A percentile compares a stretch with the other conserved stretches of the same genome.
Evolutionary conservation across 2,113 vertebrate species (phyloP).

Genomic region (Mastomys natalensis): DNA sequence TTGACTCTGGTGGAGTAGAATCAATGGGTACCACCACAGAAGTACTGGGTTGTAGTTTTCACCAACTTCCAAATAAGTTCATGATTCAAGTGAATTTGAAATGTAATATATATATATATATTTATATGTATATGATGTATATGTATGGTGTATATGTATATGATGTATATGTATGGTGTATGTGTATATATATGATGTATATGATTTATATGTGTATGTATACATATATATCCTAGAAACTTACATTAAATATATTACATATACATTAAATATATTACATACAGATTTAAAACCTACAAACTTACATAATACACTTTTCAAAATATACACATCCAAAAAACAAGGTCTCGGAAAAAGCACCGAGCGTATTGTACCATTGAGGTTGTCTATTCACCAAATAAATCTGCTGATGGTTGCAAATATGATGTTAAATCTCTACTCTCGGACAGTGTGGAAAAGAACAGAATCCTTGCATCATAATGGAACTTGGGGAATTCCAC

Average conservation of each 20-base stretch:
- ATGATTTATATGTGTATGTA: too few relatives aligned
- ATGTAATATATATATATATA: not conserved
- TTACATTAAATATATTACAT: too few relatives aligned
- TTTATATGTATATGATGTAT: too few relatives aligned
- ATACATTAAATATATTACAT: not conserved
- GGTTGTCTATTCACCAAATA: not conserved
- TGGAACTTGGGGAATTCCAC: conserved; percentile 19
- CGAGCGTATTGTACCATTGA: not conserved
- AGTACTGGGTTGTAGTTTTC: not conserved
- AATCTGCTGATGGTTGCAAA: not conserved
- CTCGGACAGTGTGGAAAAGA: not conserved
- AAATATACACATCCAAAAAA: not conserved
- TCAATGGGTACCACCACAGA: not conserved
- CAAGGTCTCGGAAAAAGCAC: not conserved
- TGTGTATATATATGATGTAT: too few relatives aligned
- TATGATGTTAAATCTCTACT: not conserved
- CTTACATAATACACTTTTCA: too few relatives aligned
- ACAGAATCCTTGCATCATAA: not conserved
- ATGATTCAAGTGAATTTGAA: not conserved
- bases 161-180: too few relatives aligned
- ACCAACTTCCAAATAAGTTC: not conserved
- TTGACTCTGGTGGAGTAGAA: not conserved
- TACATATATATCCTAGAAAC: too few relatives aligned
- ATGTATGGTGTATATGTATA: too few relatives aligned
- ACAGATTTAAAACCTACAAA: too few relatives aligned